Percentiles rank a stretch among this genome's conserved stretches.
These are phyloP conservation scores for Augochlora pura DNA, from an alignment of 1,140 invertebrate genomes.

Conservation along the genomic window DNA sequence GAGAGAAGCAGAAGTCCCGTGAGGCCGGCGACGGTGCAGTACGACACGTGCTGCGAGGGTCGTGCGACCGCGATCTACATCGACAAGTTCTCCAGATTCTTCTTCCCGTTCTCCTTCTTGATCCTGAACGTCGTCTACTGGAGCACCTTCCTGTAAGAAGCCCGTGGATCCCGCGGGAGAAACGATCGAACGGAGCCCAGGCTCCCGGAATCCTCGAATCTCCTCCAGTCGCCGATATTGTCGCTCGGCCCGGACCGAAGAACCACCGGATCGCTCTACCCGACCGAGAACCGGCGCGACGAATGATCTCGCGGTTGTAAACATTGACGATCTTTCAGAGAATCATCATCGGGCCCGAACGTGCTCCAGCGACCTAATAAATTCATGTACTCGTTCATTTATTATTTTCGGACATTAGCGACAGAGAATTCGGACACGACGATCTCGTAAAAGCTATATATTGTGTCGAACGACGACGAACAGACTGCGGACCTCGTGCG, in stretches of 20 bases:
- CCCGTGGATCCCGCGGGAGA: neutral
- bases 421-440: too few relatives aligned
- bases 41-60: slow-evolving; percentile 91
- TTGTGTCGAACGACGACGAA: too few relatives aligned
- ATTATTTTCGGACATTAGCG: too few relatives aligned
- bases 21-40: slow-evolving; percentile 81
- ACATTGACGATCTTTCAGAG: neutral
- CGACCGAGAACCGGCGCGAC: too few relatives aligned
- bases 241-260: neutral
- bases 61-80: slow-evolving; percentile 92
- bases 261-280: too few relatives aligned
- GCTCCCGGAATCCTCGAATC: slow-evolving; percentile 5
- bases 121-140: slow-evolving; percentile 94
- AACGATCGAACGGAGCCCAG: neutral
- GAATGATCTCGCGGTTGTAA: too few relatives aligned
- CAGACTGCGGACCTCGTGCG: too few relatives aligned
- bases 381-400: too few relatives aligned
- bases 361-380: too few relatives aligned
- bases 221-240: neutral
- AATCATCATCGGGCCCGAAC: neutral
- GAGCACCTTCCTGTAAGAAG: slow-evolving; percentile 88
- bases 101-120: slow-evolving; percentile 93
- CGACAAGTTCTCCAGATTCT: slow-evolving; percentile 92
- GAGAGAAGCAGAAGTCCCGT: slow-evolving; percentile 77
- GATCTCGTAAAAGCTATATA: too few relatives aligned